Percentiles rank a stretch among this genome's conserved stretches.
Conservation (phyloP, 2,113 vertebrate species). For the Talpa occidentalis region DNA sequence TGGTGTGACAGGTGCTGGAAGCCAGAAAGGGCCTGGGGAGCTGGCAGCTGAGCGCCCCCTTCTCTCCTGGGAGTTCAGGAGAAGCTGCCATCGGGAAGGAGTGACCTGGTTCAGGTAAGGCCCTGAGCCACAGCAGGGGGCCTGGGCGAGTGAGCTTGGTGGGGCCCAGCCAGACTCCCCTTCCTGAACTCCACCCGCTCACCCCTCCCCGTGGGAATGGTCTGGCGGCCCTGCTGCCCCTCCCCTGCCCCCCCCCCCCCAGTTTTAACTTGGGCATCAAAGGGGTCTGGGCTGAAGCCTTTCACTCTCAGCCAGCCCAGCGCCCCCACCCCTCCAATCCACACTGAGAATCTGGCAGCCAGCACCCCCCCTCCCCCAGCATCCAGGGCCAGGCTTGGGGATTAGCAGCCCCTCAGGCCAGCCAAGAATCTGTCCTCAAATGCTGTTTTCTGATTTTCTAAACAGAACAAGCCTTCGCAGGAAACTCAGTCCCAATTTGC, state of each 20-base stretch:
- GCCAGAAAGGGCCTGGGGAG: background rate
- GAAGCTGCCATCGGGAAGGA: background rate
- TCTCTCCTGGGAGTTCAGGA: background rate
- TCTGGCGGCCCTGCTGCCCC: accelerated
- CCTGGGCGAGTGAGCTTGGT: too few species aligned
- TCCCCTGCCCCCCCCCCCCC: accelerated
- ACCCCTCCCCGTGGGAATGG: background rate
- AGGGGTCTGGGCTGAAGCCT: background rate
- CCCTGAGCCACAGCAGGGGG: background rate
- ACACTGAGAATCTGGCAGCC: background rate
- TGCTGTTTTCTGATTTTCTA: background rate
- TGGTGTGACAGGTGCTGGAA: background rate
- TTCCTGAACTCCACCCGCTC: too few species aligned
- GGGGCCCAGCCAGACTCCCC: background rate
- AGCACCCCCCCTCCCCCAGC: background rate
- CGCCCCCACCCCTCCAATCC: accelerated
- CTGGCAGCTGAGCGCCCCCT: accelerated
- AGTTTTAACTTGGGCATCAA: background rate
- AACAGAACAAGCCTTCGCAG: background rate
- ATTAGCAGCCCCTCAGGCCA: background rate
- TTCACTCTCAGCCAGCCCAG: background rate
- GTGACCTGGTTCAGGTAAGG: too few species aligned
- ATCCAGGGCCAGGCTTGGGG: background rate
- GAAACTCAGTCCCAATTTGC: background rate
- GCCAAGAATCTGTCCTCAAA: constrained; percentile 1